Conservation (phyloP, 2,113 vertebrate species). For the Cinclus mexicanus region DNA sequence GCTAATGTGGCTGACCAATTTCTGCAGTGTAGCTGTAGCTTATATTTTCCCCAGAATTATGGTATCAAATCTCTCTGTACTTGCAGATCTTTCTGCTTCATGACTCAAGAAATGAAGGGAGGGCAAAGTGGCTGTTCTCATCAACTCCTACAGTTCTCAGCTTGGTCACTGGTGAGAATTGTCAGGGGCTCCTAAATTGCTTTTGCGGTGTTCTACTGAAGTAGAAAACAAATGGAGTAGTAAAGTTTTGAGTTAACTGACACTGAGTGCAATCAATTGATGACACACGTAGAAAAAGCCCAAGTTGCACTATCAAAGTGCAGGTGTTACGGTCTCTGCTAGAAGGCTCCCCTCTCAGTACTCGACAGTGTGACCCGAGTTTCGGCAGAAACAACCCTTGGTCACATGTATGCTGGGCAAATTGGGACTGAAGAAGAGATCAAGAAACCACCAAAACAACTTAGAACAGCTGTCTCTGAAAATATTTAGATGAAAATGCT, state of each 20-base stretch:
- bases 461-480: not conserved
- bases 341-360: not conserved
- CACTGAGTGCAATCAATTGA: not conserved
- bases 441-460: not conserved
- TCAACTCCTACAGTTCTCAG: not conserved
- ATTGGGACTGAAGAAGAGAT: not conserved
- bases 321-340: not conserved
- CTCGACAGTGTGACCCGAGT: not conserved
- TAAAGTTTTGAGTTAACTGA: not conserved
- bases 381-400: not conserved
- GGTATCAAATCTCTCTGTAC: fast-evolving
- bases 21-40: not conserved
- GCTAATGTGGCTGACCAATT: fast-evolving
- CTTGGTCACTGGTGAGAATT: not conserved
- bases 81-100: not conserved
- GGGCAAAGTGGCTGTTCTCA: not conserved
- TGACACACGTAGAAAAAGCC: not conserved
- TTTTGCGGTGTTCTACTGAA: not conserved
- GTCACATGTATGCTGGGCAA: not conserved
- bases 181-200: not conserved
- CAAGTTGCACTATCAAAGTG: not conserved
- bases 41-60: not conserved
- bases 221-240: not conserved
- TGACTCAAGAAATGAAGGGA: not conserved
- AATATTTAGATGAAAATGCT: not conserved